Percentiles rank a stretch among this genome's conserved stretches.
These are phyloP conservation scores for Spongilla lacustris DNA, from an alignment of 37 sponge, comb jelly and placozoan genomes.

Conservation along the genomic window DNA sequence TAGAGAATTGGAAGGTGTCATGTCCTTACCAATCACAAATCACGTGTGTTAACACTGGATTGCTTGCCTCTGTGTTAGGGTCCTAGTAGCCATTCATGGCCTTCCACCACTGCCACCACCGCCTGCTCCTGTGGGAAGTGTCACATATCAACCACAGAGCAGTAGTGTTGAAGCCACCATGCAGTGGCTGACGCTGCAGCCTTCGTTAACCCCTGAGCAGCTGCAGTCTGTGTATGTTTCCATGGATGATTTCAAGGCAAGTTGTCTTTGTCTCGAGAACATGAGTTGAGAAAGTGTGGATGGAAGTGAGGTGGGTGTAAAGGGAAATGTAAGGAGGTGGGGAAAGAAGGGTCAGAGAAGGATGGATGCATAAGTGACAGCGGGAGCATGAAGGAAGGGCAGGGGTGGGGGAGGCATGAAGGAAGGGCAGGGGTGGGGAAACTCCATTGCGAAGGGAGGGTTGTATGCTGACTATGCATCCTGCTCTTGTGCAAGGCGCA, in stretches of 20 bases:
- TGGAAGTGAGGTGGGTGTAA: no score
- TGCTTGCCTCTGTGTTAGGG: not conserved
- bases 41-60: no score
- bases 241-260: slow-evolving; percentile 40
- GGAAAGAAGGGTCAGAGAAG: not conserved
- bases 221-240: slow-evolving; percentile 30
- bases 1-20: no score
- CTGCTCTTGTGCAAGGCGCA: no score
- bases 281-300: no score
- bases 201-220: slow-evolving; percentile 14
- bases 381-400: not conserved
- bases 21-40: no score
- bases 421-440: not conserved
- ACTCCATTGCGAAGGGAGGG: no score
- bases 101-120: not conserved
- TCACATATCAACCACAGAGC: not conserved
- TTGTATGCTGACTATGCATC: no score
- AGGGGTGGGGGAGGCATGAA: not conserved
- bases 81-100: not conserved
- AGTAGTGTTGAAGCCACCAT: not conserved
- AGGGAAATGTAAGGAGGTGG: no score
- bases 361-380: no score
- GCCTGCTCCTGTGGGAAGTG: not conserved
- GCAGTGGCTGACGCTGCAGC: not conserved
- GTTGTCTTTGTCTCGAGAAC: no score